Conservation (phyloP, 2,888 invertebrate species). For the Cryptophagus acutangulus region DNA sequence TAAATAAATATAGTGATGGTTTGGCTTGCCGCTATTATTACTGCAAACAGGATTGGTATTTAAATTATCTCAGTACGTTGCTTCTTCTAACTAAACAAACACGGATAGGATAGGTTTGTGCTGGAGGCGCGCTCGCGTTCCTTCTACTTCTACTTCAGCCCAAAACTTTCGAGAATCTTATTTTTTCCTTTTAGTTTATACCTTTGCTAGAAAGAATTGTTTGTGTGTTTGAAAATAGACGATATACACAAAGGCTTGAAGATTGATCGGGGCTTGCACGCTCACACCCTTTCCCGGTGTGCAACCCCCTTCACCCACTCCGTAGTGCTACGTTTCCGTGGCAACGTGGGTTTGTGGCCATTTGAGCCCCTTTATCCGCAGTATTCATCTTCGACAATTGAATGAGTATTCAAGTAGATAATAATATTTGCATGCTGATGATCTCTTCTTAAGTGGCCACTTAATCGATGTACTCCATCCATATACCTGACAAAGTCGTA, state of each 20-base stretch:
- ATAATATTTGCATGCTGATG: constrained; percentile 48
- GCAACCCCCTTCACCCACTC: constrained; percentile 21
- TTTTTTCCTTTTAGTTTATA: too few species aligned
- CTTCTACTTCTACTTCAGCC: too few species aligned
- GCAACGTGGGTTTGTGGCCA: constrained; percentile 45
- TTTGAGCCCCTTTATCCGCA: constrained; percentile 45
- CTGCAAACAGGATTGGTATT: constrained; percentile 29
- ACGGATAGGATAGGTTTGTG: constrained; percentile 3
- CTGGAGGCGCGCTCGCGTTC: too few species aligned
- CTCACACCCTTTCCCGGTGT: constrained; percentile 45
- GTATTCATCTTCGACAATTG: constrained; percentile 48
- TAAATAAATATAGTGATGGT: constrained; percentile 23
- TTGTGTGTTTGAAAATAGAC: constrained; percentile 40
- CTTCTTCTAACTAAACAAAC: constrained; percentile 14
- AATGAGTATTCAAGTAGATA: constrained; percentile 48
- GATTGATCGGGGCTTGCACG: constrained; percentile 42
- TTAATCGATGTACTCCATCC: constrained; percentile 28
- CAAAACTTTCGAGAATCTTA: too few species aligned
- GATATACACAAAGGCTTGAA: constrained; percentile 42
- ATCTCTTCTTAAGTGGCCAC: constrained; percentile 40
- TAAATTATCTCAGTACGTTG: constrained; percentile 29
- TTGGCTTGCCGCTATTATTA: constrained; percentile 24
- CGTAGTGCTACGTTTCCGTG: constrained; percentile 37
- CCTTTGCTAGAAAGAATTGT: too few species aligned
- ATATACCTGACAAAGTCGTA: too few species aligned